A percentile compares a stretch with the other conserved stretches of the same genome.
Evolutionary conservation across 1,140 invertebrate species (phyloP).

Genomic region (Drosophila mauritiana): DNA sequence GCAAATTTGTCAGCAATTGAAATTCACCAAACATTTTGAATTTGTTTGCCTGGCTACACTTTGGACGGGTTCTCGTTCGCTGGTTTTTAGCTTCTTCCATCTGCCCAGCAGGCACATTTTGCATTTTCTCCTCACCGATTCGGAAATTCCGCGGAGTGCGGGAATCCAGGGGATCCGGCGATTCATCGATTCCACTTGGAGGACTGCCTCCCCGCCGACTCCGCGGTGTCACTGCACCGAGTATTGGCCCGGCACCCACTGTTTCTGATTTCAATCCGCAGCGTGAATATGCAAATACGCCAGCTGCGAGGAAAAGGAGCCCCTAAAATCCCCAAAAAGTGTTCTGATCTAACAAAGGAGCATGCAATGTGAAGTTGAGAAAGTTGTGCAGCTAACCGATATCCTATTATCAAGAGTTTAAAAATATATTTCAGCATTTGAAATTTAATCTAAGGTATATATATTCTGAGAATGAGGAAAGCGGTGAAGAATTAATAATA

Average conservation of each 20-base stretch:
- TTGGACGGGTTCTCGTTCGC: constrained; percentile 47
- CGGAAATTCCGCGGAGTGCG: too few species aligned
- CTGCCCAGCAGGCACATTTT: constrained; percentile 78
- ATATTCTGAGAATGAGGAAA: too few species aligned
- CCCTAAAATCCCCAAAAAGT: constrained; percentile 51
- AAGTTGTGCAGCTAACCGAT: background rate
- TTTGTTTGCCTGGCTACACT: constrained; percentile 78
- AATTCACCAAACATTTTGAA: constrained; percentile 82
- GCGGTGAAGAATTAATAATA: too few species aligned
- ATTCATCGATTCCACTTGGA: constrained; percentile 41
- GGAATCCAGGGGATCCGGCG: constrained; percentile 14
- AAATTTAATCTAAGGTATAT: too few species aligned
- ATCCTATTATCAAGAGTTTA: too few species aligned
- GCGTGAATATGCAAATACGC: constrained; percentile 79
- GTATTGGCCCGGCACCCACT: constrained; percentile 57
- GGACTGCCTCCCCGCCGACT: background rate
- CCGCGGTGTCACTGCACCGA: constrained; percentile 57
- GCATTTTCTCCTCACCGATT: constrained; percentile 52
- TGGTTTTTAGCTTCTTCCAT: constrained; percentile 38
- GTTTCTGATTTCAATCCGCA: constrained; percentile 81
- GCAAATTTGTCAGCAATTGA: constrained; percentile 82
- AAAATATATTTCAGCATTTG: too few species aligned
- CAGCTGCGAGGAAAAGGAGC: constrained; percentile 36
- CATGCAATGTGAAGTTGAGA: constrained; percentile 9
- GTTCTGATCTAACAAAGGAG: constrained; percentile 36